Evolutionary conservation across 2,797 vertebrate genomes (phyloP), one percentile per base, ranked within the genome.

Genomic region (Meda fulgida): DNA sequence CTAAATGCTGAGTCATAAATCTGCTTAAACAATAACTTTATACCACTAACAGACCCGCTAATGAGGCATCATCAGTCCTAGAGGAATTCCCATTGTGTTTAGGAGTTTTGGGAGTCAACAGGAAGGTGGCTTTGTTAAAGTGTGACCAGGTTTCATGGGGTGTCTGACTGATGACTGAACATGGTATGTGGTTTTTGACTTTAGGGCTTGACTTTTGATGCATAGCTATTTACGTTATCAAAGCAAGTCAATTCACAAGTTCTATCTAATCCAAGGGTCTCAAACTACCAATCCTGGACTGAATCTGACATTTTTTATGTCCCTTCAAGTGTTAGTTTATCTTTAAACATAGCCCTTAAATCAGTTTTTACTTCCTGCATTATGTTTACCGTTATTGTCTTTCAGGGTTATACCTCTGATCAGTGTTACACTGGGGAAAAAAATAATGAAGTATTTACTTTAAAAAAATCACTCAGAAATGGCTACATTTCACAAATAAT

Each of bases 101-200:
- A 69, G 60, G 83, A 84, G 75, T 38, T 63, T 18, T 18, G 29
- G 75, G 71, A 84, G 84, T 80, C 70, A 36, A 69, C 82, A 82
- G 36, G 78, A 70, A 70, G 77, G 29, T 18, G 77, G 43, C 19
- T 85, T 85, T 67, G 67, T 89, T 80, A 80, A 88, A 85, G 69
- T 81, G 81, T 81, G 82, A 89, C 85, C 43, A 69, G 72, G 66
- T 72, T 78, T 89, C 78, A 86, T 34, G 34, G 29, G 71, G 65
- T 58, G 70, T 31, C 69, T 46, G 51, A 43, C 63, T 78, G 63
- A 84, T 85, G 63, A 81, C 51, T 84, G 67, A 66, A 19, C 55
- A 18, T 72, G 84, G 77, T 73, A 53, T 71, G 69, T 51, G 34
- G 77, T 43, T 53, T 85, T 72, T 80, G 29, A 73, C 58, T 65